Evolutionary conservation across 2,797 vertebrate genomes (phyloP).

Genomic region (Peromyscus eremicus): DNA sequence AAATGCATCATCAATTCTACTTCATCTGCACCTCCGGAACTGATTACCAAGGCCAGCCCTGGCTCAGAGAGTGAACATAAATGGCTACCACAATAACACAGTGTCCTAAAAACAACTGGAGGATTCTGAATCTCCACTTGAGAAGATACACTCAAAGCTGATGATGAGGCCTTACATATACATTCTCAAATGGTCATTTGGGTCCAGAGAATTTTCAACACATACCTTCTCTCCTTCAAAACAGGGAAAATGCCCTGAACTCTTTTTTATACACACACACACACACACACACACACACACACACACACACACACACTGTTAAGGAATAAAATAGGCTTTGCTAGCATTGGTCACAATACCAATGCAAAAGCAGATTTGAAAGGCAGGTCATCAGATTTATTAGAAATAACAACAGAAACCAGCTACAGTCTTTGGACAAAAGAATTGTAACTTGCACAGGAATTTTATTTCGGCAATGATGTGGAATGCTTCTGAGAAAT

Average conservation of each 20-base stretch:
- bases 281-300: background rate
- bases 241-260: background rate
- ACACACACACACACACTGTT: background rate
- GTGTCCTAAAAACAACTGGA: background rate
- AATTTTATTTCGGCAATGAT: constrained; percentile 5
- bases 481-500: background rate
- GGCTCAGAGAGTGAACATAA: background rate
- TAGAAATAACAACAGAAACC: constrained; percentile 20
- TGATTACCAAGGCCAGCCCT: background rate
- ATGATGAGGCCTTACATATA: background rate
- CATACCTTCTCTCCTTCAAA: background rate
- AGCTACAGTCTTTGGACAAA: background rate
- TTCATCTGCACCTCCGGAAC: background rate
- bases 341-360: background rate
- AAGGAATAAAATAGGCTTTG: background rate
- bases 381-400: background rate
- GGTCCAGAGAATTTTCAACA: background rate
- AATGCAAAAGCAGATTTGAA: background rate
- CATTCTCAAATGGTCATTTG: background rate
- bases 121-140: background rate
- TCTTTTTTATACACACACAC: too few species aligned
- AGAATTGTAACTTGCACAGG: background rate
- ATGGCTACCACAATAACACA: background rate
- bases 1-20: background rate
- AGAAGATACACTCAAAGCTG: background rate